These are phyloP conservation scores for Caenorhabditis latens DNA, from an alignment of 1,140 invertebrate species.

Conservation along the genomic window DNA sequence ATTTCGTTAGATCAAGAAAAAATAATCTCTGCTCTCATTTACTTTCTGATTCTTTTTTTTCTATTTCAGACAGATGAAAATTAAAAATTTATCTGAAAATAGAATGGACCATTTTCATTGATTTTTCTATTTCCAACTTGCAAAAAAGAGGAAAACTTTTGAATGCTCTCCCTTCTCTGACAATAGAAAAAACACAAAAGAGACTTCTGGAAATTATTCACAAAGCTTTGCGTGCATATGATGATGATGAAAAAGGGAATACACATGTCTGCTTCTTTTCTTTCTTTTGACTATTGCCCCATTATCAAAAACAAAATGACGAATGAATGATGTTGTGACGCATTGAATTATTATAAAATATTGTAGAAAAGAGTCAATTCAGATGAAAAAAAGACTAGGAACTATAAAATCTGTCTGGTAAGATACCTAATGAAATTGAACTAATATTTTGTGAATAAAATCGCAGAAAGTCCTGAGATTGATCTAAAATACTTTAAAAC, in stretches of 20 bases:
- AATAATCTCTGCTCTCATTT: not conserved
- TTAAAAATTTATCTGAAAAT: not conserved
- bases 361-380: not conserved
- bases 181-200: constrained; percentile 13
- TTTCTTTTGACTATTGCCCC: not conserved
- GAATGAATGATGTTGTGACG: not conserved
- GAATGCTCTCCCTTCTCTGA: not conserved
- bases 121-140: too few species aligned
- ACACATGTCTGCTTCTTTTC: not conserved
- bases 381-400: not conserved
- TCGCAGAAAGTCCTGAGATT: too few species aligned
- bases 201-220: not conserved
- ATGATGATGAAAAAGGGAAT: not conserved
- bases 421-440: too few species aligned
- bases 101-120: not conserved
- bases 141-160: not conserved
- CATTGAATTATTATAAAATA: not conserved
- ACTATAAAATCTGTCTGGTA: not conserved
- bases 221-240: constrained; percentile 38
- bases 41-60: not conserved
- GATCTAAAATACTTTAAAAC: too few species aligned
- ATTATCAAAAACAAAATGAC: constrained; percentile 43
- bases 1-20: not conserved
- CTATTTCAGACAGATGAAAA: not conserved
- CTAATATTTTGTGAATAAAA: too few species aligned